phyloP scores from a whole-genome alignment of 2,888 invertebrate species.

The Amblyjoppa fuscipennis region DNA sequence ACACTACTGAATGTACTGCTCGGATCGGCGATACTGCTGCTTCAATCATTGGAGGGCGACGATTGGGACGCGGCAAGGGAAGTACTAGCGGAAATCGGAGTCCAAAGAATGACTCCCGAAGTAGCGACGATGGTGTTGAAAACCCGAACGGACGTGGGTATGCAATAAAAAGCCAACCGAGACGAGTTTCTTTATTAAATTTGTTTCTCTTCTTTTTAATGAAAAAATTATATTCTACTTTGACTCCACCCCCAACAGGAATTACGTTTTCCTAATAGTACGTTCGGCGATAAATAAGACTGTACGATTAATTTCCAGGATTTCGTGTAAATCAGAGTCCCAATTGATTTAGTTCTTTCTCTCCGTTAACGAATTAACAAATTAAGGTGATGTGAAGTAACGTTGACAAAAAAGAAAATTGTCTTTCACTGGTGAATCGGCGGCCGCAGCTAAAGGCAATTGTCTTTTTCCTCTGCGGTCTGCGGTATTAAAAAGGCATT shows the following conservation, averaged over 20 bases:
- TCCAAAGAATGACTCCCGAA: slow-evolving; percentile 86
- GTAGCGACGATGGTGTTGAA: slow-evolving; percentile 87
- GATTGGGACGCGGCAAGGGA: slow-evolving; percentile 86
- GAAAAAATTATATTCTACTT: slow-evolving; percentile 53
- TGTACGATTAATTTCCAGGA: slow-evolving; percentile 21
- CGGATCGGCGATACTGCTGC: slow-evolving; percentile 92
- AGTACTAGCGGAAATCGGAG: slow-evolving; percentile 87
- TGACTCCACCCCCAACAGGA: slow-evolving; percentile 21
- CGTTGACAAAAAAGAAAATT: not conserved
- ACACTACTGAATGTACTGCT: slow-evolving; percentile 91
- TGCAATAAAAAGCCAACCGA: slow-evolving; percentile 74
- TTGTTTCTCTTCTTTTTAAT: slow-evolving; percentile 7
- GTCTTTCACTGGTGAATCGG: no score
- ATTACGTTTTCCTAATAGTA: slow-evolving; percentile 10
- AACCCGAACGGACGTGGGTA: slow-evolving; percentile 87
- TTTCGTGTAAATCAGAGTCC: slow-evolving; percentile 1
- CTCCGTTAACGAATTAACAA: slow-evolving; percentile 14
- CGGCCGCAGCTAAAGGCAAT: no score
- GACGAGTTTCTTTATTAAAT: slow-evolving; percentile 11
- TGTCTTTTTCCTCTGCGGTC: no score
- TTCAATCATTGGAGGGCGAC: slow-evolving; percentile 88
- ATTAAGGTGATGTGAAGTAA: not conserved
- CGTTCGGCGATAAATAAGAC: slow-evolving; percentile 39
- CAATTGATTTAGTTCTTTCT: slow-evolving; percentile 8
- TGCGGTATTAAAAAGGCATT: no score